Evolutionary conservation across 1,140 invertebrate species (phyloP).

Genomic region (Trissolcus basalis): DNA sequence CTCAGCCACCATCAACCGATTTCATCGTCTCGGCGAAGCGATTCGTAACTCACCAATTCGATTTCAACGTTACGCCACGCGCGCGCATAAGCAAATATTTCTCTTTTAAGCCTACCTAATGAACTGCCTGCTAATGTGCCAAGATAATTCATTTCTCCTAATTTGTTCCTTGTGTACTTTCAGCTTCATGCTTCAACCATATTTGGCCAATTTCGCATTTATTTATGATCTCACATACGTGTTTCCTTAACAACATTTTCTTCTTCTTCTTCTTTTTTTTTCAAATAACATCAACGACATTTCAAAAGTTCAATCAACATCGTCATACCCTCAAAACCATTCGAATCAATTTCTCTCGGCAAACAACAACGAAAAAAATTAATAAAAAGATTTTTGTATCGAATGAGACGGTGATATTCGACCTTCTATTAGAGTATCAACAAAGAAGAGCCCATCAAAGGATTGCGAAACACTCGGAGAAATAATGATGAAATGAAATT

Average conservation of each 20-base stretch:
- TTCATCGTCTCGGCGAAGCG: slow-evolving; percentile 68
- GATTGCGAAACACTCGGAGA: slow-evolving; percentile 53
- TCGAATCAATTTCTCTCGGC: no score
- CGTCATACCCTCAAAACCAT: no score
- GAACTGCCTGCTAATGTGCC: slow-evolving; percentile 53
- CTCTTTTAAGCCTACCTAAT: slow-evolving; percentile 50
- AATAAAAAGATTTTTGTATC: slow-evolving; percentile 44
- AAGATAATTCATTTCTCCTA: slow-evolving; percentile 53
- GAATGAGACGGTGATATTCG: slow-evolving; percentile 12
- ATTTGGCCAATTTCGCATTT: neutral
- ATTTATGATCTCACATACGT: no score
- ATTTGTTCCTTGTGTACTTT: slow-evolving; percentile 28
- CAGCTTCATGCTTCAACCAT: slow-evolving; percentile 8
- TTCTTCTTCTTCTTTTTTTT: no score
- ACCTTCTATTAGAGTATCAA: slow-evolving; percentile 56
- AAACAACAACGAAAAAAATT: slow-evolving; percentile 35
- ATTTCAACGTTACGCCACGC: slow-evolving; percentile 58
- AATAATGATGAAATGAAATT: slow-evolving; percentile 61
- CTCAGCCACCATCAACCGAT: slow-evolving; percentile 62
- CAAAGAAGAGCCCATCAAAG: slow-evolving; percentile 48
- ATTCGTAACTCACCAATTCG: slow-evolving; percentile 63
- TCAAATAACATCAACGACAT: no score
- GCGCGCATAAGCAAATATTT: slow-evolving; percentile 48
- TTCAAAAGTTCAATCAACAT: no score
- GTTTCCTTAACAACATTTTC: no score